phyloP scores from a whole-genome alignment of 2,113 vertebrate species.

The Syngnathus typhle region DNA sequence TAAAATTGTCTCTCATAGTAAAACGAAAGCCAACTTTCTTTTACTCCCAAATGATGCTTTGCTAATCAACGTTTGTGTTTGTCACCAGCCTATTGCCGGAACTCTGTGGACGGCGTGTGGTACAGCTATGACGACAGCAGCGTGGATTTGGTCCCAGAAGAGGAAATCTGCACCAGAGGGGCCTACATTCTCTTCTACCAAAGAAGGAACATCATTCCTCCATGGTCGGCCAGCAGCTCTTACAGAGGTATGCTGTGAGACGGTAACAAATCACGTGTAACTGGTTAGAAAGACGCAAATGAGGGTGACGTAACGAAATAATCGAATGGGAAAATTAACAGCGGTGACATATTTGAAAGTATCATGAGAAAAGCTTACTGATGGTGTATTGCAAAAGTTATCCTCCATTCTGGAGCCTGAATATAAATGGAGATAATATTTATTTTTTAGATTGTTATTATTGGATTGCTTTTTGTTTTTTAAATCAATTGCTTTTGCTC shows the following conservation, averaged over 20 bases:
- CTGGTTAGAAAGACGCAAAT: not conserved
- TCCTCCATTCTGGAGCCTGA: not conserved
- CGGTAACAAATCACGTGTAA: not conserved
- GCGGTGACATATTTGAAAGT: not conserved
- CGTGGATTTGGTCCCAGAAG: constrained; percentile 78
- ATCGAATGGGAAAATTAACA: not conserved
- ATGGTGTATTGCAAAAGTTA: not conserved
- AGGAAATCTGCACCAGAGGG: constrained; percentile 80
- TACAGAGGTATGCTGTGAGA: constrained; percentile 68
- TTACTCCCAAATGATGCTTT: not conserved
- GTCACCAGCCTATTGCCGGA: constrained; percentile 82
- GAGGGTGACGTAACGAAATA: no score
- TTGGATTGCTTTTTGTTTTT: no score
- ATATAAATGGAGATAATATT: not conserved
- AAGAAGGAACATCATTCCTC: constrained; percentile 77
- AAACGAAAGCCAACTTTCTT: no score
- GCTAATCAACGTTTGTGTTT: not conserved
- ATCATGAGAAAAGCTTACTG: not conserved
- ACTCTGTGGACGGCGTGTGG: constrained; percentile 86
- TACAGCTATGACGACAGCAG: constrained; percentile 90
- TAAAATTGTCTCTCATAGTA: no score
- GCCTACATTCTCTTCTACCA: constrained; percentile 96
- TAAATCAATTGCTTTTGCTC: not conserved
- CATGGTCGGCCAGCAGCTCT: constrained; percentile 80
- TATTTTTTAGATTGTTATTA: no score